phyloP scores from a whole-genome alignment of 2,113 vertebrate genomes.

The Vidua macroura region DNA sequence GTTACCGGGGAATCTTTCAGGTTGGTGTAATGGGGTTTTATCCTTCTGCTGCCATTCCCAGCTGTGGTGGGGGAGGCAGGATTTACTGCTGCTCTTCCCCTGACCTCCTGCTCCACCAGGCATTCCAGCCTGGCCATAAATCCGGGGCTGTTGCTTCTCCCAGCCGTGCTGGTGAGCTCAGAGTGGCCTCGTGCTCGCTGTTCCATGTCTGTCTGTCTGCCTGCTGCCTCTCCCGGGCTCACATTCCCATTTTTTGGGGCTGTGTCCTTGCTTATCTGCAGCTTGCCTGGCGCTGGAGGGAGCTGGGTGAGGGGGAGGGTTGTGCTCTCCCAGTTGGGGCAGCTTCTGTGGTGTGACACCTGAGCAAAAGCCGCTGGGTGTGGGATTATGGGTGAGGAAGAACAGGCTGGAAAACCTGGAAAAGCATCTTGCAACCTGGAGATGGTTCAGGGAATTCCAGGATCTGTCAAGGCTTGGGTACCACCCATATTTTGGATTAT shows the following conservation, averaged over 20 bases:
- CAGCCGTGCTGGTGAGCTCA: not conserved
- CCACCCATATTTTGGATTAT: not conserved
- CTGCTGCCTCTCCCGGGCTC: not conserved
- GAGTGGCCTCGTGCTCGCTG: not conserved
- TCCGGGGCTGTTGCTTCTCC: slow-evolving; percentile 6
- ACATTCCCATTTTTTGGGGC: fast-evolving
- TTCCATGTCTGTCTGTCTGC: not conserved
- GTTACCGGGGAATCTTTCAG: not conserved
- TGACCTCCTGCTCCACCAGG: slow-evolving; percentile 31
- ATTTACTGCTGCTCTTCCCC: slow-evolving; percentile 28
- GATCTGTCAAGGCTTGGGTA: not conserved
- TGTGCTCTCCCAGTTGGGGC: not conserved
- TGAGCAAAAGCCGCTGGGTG: not conserved
- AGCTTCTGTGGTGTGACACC: not conserved
- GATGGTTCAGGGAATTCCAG: not conserved
- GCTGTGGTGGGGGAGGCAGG: not conserved
- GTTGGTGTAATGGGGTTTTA: not conserved
- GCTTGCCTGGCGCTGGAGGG: not conserved
- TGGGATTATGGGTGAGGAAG: fast-evolving
- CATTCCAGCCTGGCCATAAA: not conserved
- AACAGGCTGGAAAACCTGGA: not conserved
- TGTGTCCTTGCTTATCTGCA: not conserved
- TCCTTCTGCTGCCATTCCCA: not conserved
- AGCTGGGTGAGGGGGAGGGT: fast-evolving
- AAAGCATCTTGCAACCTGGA: not conserved